Base-by-base conservation (phyloP, 2,888 invertebrate species). In the Macrostomum cliftonense region DNA sequence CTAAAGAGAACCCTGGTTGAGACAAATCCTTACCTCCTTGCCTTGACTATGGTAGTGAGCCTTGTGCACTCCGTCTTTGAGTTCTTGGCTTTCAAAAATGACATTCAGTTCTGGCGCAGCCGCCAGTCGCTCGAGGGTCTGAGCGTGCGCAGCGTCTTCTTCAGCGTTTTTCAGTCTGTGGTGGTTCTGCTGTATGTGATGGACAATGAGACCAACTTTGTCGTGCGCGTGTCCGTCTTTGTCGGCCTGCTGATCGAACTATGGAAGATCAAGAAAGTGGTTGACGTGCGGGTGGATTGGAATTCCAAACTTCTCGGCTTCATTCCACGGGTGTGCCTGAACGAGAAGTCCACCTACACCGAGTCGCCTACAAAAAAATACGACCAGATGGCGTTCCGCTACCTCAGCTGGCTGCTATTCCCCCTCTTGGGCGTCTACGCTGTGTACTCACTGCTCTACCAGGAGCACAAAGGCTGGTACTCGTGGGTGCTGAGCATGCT, bases 101-200 rank as follows among this genome's bases (percentile, higher is more conserved):
- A 99, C 70, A 99, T 99, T 62, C 97, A 99, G 71, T 99, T 99
- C 69, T 99, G 97, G 97, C 88, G 89, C 61, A 91, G 89, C 63
- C 78, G 93, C 14, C 87, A 93, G 67, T 88, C 89, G 0, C 74
- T 97, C 43, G 95, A 97, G 73, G 95, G 95, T 12, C 76, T 99
- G 39, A 95, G 95, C 0, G 95, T 99, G 2, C 79, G 95, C 56
- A 91, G 70, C 1, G 93, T 99, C 28, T 89, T 99, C 71, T 97
- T 97, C 73, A 88, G 86, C 62, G 91, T 97, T 5, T 93, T 97
- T 71, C 93, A 97, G 69, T 88, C 93, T 0, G 71, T 89, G 12
- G 81, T 99, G 47, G 93, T 99, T 0, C 73, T 93, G 9, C 76
- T 99, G 1, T 99, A 97, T 70, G 93, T 99, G 1, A 72, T 95